Base-by-base conservation (phyloP, 1,140 invertebrate genomes). In the Mactra quadrangularis region DNA sequence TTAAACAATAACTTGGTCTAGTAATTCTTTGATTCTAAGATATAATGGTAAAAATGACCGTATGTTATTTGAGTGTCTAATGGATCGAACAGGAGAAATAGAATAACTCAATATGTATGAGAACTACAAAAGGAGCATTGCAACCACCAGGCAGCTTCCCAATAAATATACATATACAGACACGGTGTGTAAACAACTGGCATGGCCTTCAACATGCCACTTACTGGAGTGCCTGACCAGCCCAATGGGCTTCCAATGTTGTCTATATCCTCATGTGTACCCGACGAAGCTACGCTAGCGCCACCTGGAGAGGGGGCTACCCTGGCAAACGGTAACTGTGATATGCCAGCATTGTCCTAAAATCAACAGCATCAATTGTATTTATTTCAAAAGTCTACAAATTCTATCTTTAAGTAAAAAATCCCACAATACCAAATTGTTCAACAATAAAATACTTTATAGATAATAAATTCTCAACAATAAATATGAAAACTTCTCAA, bases 231-330 rank as follows among this genome's bases (percentile, higher is more conserved):
- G 87, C 97, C 95, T 71, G 93, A 92, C 92, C 92, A 81, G 74
- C 87, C 82, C 53, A 83, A 57, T 52, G 97, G 97, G 91, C 96
- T 97, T 86, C 95, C 96, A 88, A 97, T 95, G 92, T 97, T 97
- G 25, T 95, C 95, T 94, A 97, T 98, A 89, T 98, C 97, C 90
- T 98, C 97, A 90, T 97, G 97, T 79, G 89, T 78, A 59, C 76
- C 68, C 22, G 78, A 91, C 9, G 96, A 97, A 91, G 96, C 95
- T 94, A 96, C 96, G 94, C 94, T 96, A 79, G 96, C 96, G 85
- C 96, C 96, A 86, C 95, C 96, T 68, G 97, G 97, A 76, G 97
- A 97, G 52, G 96, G 95, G 25, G 88, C 87, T 77, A 96, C 87
- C 76, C 95, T 90, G 84, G 96, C 95, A 87, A 96, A 96, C 50